Evolutionary conservation across 2,113 vertebrate genomes (phyloP), one percentile per base, ranked within the genome.

Genomic region (Alouatta palliata): DNA sequence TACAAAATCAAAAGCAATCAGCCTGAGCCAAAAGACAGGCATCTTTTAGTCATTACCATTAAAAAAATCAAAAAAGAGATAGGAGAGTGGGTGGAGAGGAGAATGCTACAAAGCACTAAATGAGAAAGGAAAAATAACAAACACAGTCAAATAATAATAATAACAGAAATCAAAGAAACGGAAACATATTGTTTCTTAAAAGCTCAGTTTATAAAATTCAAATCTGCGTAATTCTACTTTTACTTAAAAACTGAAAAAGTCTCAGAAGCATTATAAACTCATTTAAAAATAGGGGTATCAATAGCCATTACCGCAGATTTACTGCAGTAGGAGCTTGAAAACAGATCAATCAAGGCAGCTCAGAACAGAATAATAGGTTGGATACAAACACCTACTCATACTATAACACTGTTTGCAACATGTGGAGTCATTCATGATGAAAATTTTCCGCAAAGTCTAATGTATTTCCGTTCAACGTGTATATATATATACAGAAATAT

Each of bases 121-220:
- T 92, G 19, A 47, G 93, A 95, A 76, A 85, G 47, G 37, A 64
- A 76, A 77, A 71, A 52, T 19, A 58, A 94, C 21, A 80, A 77
- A 80, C 3, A 61, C 2, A 70, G 4, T 58, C 27, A 95, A 93
- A 83, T 32, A 73, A 66, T 35, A 71, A 71, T 17, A 93, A 54
- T 20, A 73, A 79, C 1, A 81, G 43, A 90, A 95, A 84, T 87
- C 8, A 66, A 8, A 54, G 47, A 56, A 90, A 87, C 27, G 9
- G 45, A 96, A 20, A 2, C 2, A 47, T 54, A 52, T 14, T 32
- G 12, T 64, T 14, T 64, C 11, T 37, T 40, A 37, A 37, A 47
- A 87, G 21, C 71, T 79, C 17, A 66, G 5, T 84, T 89, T 64
- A 84, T 87, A 90, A 95, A 97, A 77, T 70, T 43, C 21, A 96